Evolutionary conservation across 2,113 vertebrate genomes (phyloP).

Genomic region (Alosa alosa): DNA sequence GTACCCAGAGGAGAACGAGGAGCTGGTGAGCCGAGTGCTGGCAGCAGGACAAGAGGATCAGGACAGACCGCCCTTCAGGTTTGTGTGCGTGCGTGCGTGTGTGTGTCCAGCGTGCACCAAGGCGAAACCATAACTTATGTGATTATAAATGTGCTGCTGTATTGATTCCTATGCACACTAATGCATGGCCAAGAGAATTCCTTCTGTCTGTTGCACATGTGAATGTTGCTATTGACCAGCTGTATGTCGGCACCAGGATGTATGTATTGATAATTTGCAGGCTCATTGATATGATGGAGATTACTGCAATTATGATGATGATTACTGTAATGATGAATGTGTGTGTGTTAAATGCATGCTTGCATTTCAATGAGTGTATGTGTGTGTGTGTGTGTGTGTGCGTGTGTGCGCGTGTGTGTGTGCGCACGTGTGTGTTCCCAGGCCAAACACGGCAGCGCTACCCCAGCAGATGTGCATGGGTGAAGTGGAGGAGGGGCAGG

Average conservation of each 20-base stretch:
- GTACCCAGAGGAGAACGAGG: conserved; percentile 1
- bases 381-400: neutral
- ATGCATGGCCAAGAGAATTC: neutral
- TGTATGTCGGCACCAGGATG: neutral
- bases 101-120: neutral
- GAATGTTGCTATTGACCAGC: neutral
- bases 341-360: neutral
- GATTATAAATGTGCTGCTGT: neutral
- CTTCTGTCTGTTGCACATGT: neutral
- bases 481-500: conserved; percentile 27
- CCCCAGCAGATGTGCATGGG: conserved; percentile 55
- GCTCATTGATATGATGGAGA: neutral
- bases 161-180: neutral
- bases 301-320: neutral
- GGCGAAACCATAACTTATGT: neutral
- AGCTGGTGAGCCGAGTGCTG: neutral
- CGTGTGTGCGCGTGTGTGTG: conserved; percentile 23
- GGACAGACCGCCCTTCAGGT: neutral
- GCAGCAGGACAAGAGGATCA: neutral
- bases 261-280: neutral
- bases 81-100: neutral
- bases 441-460: conserved; percentile 69
- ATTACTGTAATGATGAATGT: neutral
- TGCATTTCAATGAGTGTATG: neutral
- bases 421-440: conserved; percentile 55